phyloP scores from a whole-genome alignment of 2,113 vertebrate species.

The Ahaetulla prasina region DNA sequence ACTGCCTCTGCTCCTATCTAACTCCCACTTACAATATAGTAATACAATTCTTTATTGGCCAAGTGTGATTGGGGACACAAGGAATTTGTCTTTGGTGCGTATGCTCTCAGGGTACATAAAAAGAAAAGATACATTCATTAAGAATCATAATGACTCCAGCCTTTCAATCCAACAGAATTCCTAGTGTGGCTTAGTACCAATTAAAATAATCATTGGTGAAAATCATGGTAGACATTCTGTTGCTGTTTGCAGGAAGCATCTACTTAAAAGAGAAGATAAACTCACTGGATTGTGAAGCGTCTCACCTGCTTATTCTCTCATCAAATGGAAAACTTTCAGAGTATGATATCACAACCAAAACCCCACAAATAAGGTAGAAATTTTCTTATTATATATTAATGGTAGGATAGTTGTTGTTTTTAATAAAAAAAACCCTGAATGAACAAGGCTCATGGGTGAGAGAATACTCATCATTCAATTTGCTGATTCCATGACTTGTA shows the following conservation, averaged over 20 bases:
- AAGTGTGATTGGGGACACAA: too few species aligned
- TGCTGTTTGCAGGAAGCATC: neutral
- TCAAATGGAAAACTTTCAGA: slow-evolving; percentile 14
- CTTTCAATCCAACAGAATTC: neutral
- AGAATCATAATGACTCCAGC: neutral
- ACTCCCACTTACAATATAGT: too few species aligned
- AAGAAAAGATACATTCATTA: too few species aligned
- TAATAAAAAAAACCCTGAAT: neutral
- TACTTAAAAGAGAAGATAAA: neutral
- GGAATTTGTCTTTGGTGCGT: too few species aligned
- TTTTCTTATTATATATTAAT: neutral
- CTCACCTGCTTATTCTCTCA: slow-evolving; percentile 14
- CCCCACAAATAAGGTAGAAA: slow-evolving; percentile 11
- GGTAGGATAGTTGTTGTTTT: too few species aligned
- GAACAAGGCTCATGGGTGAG: neutral
- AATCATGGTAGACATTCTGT: rapidly evolving
- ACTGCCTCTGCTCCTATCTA: neutral
- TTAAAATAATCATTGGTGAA: neutral
- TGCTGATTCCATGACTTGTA: neutral
- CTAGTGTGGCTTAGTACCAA: neutral
- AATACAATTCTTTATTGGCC: too few species aligned
- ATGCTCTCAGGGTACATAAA: too few species aligned
- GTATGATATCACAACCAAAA: neutral
- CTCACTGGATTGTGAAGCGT: slow-evolving; percentile 29
- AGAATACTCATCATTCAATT: neutral